phyloP scores from a whole-genome alignment of 1,140 invertebrate species.

The Bradynema listronoti region DNA sequence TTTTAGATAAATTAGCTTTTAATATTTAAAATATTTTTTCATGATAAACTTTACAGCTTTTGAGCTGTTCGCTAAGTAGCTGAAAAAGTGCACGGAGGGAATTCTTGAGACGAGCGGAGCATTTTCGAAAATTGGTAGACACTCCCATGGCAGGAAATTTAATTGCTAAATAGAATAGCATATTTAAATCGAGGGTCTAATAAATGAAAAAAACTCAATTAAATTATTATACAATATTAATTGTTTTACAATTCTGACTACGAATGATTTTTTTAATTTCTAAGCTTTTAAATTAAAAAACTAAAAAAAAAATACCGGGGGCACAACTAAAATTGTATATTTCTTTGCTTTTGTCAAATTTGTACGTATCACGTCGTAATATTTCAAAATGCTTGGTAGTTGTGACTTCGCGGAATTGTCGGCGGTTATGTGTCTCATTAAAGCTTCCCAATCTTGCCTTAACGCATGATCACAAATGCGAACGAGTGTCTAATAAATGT shows the following conservation, averaged over 20 bases:
- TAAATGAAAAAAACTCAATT: too few relatives aligned
- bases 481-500: too few relatives aligned
- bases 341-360: conserved; percentile 19
- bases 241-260: neutral
- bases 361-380: neutral
- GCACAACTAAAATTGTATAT: conserved; percentile 25
- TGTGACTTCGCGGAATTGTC: neutral
- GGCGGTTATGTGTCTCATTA: too few relatives aligned
- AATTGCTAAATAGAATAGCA: conserved; percentile 18
- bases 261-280: too few relatives aligned
- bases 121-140: conserved; percentile 21
- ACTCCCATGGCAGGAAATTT: conserved; percentile 38
- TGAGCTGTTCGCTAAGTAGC: conserved; percentile 9
- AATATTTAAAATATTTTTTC: neutral
- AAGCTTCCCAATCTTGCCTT: too few relatives aligned
- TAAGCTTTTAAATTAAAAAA: too few relatives aligned
- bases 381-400: neutral
- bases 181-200: too few relatives aligned
- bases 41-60: neutral
- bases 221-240: too few relatives aligned
- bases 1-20: conserved; percentile 2
- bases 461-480: too few relatives aligned
- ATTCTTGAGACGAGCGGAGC: conserved; percentile 26
- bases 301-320: conserved; percentile 16
- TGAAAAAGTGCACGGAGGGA: conserved; percentile 42